A percentile compares a stretch with the other conserved stretches of the same genome.
phyloP scores from a whole-genome alignment of 1,140 invertebrate species.

The Philopotamus ludificatus region DNA sequence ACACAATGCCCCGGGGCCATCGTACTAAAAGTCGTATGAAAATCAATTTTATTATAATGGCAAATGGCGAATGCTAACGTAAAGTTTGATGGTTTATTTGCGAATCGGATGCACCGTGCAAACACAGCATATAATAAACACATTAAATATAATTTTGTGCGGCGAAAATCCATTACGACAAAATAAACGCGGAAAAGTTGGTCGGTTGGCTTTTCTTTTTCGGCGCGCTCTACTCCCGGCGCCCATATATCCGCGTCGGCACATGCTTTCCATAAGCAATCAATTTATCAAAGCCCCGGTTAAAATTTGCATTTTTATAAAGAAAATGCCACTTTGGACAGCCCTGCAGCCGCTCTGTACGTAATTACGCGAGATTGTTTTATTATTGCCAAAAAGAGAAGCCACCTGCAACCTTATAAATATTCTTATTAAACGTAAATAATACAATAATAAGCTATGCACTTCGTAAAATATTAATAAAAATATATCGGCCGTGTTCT shows the following conservation, averaged over 20 bases:
- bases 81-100: no score
- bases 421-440: constrained; percentile 23
- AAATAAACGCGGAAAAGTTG: background rate
- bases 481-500: no score
- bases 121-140: no score
- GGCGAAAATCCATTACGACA: background rate
- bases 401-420: constrained; percentile 22
- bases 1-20: no score
- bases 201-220: background rate
- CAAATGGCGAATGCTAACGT: no score
- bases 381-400: background rate
- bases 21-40: no score
- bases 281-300: constrained; percentile 40
- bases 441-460: no score
- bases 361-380: constrained; percentile 2
- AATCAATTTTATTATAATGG: no score
- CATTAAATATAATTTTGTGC: no score
- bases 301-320: constrained; percentile 42
- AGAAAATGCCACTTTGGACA: constrained; percentile 27
- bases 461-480: no score
- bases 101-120: no score
- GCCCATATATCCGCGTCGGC: constrained; percentile 3
- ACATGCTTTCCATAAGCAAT: constrained; percentile 36
- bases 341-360: constrained; percentile 14
- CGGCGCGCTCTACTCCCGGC: background rate